Percentiles rank a stretch among this genome's conserved stretches.
phyloP scores from a whole-genome alignment of 2,888 invertebrate species.

The Drosophila vallismaia region DNA sequence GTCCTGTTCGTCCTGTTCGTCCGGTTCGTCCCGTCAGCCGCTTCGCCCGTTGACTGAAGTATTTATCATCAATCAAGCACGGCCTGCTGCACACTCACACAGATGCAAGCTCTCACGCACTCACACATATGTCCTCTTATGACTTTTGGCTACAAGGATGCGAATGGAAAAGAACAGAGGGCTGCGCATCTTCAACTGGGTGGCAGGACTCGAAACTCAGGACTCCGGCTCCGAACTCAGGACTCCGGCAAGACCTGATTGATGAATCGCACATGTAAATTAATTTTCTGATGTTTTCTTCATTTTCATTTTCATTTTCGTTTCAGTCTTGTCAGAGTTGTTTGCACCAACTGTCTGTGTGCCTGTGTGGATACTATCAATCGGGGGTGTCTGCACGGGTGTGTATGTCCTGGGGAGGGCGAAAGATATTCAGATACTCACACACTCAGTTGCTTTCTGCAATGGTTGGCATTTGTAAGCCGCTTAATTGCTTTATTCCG shows the following conservation, averaged over 20 bases:
- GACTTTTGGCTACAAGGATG: slow-evolving; percentile 65
- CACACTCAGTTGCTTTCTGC: slow-evolving; percentile 12
- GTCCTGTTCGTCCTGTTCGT: slow-evolving; percentile 6
- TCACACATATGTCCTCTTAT: slow-evolving; percentile 58
- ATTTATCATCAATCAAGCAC: slow-evolving; percentile 77
- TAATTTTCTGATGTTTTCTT: slow-evolving; percentile 78
- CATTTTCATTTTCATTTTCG: slow-evolving; percentile 69
- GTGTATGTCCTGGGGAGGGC: slow-evolving; percentile 2
- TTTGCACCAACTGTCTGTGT: slow-evolving; percentile 47
- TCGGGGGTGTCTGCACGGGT: slow-evolving; percentile 2
- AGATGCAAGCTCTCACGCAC: slow-evolving; percentile 1
- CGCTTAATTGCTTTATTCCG: slow-evolving; percentile 80
- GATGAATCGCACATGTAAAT: slow-evolving; percentile 80
- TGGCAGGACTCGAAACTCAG: slow-evolving; percentile 18
- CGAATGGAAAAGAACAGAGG: slow-evolving; percentile 34
- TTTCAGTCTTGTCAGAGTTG: slow-evolving; percentile 68
- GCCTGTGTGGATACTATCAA: slow-evolving; percentile 2
- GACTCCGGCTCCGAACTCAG: slow-evolving; percentile 22
- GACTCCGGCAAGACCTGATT: slow-evolving; percentile 58
- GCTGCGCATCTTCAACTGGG: slow-evolving; percentile 52
- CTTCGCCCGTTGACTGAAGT: slow-evolving; percentile 47
- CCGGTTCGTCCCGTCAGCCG: background rate
- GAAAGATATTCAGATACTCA: slow-evolving; percentile 28
- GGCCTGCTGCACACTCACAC: slow-evolving; percentile 56
- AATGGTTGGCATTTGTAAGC: slow-evolving; percentile 71